Conservation (phyloP, 2,797 vertebrate genomes). For the Pogoniulus pusillus region DNA sequence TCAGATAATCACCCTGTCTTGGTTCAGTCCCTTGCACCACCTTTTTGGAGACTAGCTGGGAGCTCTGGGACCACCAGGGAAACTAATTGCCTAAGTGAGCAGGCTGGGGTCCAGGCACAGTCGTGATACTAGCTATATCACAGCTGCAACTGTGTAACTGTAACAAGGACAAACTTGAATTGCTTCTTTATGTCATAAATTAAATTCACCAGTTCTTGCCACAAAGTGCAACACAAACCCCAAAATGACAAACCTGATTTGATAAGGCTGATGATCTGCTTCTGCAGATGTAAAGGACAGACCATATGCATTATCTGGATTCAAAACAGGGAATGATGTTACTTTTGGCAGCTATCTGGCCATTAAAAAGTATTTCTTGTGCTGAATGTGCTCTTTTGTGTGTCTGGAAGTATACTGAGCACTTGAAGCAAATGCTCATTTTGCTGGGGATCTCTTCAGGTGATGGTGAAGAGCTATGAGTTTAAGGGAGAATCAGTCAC, state of each 20-base stretch:
- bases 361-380: not conserved
- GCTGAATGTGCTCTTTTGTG: not conserved
- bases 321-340: not conserved
- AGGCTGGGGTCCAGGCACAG: not conserved
- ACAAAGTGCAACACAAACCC: not conserved
- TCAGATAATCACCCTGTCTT: not conserved
- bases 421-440: constrained; percentile 8
- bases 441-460: not conserved
- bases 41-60: not conserved
- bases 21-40: not conserved
- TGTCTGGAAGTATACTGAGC: not conserved
- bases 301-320: not conserved
- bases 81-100: rapidly evolving
- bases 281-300: not conserved
- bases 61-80: not conserved
- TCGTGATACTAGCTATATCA: not conserved
- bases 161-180: not conserved
- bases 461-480: not conserved
- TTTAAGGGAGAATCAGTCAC: not conserved
- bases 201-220: not conserved
- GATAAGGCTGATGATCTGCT: not conserved
- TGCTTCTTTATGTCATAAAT: not conserved
- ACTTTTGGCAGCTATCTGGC: not conserved
- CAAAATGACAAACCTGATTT: not conserved
- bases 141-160: not conserved